Evolutionary conservation across 2,888 invertebrate genomes (phyloP).

Genomic region (Rhagium mordax): DNA sequence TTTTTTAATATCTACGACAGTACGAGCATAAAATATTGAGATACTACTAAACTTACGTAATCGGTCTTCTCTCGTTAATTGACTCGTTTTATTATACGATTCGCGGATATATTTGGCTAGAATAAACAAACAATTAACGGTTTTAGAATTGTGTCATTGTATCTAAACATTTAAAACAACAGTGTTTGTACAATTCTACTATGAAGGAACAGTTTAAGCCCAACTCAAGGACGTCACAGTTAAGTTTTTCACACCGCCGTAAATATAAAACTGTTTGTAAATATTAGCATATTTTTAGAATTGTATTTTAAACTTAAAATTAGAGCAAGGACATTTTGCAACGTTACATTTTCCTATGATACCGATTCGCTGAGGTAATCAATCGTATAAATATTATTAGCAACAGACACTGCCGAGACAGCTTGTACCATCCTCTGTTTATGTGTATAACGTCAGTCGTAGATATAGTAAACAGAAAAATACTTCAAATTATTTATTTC

Average conservation of each 20-base stretch:
- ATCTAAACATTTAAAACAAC: conserved; percentile 8
- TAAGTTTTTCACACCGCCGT: conserved; percentile 36
- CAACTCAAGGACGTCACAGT: conserved; percentile 29
- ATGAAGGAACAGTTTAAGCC: conserved; percentile 17
- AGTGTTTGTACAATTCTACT: conserved; percentile 16
- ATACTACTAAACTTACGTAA: background rate
- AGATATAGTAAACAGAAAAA: background rate
- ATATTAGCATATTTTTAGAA: conserved; percentile 46
- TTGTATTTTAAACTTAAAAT: conserved; percentile 15
- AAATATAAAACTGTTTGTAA: conserved; percentile 45
- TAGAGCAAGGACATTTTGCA: conserved; percentile 38
- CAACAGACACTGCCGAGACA: background rate
- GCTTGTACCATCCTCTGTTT: background rate
- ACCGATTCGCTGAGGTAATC: background rate
- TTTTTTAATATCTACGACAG: background rate
- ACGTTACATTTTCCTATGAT: conserved; percentile 10
- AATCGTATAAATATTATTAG: background rate
- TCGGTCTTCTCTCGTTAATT: background rate
- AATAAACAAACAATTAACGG: conserved; percentile 13
- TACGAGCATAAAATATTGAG: too few species aligned
- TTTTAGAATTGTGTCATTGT: conserved; percentile 13
- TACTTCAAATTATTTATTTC: background rate
- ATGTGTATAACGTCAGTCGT: background rate
- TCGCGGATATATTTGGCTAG: background rate
- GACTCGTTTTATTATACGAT: background rate